Evolutionary conservation across 2,113 vertebrate genomes (phyloP).

Genomic region (Lontra canadensis): DNA sequence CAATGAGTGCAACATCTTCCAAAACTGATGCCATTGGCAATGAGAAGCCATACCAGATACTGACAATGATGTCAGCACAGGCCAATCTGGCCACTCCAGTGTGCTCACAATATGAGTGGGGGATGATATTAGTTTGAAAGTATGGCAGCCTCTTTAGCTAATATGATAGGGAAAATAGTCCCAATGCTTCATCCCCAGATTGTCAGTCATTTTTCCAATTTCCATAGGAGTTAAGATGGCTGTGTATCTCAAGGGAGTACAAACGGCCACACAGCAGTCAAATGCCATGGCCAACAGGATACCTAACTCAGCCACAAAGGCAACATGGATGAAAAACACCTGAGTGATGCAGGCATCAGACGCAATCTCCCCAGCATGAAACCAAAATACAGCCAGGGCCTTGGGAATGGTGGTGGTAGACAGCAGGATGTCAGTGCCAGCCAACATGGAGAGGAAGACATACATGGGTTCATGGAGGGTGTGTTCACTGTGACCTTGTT

Average conservation of each 20-base stretch:
- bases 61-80: constrained; percentile 47
- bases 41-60: constrained; percentile 11
- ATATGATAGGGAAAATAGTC: neutral
- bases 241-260: constrained; percentile 55
- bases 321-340: constrained; percentile 33
- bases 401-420: neutral
- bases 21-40: constrained; percentile 41
- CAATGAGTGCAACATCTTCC: constrained; percentile 22
- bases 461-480: neutral
- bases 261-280: neutral
- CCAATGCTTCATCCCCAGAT: neutral
- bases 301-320: neutral
- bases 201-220: constrained; percentile 22
- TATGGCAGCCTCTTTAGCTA: constrained; percentile 40
- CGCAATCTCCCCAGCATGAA: neutral
- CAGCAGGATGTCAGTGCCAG: constrained; percentile 4
- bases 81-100: constrained; percentile 1
- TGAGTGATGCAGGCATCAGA: neutral
- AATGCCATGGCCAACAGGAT: constrained; percentile 31
- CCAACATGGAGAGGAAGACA: constrained; percentile 44
- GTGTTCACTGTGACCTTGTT: no score
- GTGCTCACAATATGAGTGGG: constrained; percentile 60
- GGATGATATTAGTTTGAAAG: constrained; percentile 22
- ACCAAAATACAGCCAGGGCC: constrained; percentile 35
- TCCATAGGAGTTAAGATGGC: constrained; percentile 46